Conservation (phyloP, 64 coral and sea anemone genomes). For the Montipora foliosa region DNA sequence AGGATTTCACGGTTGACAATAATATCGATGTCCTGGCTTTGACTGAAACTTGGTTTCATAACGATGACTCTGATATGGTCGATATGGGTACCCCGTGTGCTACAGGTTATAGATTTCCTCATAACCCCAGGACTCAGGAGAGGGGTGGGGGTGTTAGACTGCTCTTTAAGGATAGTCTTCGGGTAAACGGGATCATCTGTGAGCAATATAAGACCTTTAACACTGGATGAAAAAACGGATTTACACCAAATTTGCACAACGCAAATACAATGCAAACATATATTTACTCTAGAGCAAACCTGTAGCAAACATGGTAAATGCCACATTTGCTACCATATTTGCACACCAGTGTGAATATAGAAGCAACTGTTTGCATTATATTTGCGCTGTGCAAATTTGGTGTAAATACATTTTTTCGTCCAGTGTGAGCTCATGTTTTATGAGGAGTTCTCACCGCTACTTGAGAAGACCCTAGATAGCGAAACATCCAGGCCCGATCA, state of each 20-base stretch:
- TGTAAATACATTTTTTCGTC: too few species aligned
- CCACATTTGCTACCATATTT: too few species aligned
- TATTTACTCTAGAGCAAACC: too few species aligned
- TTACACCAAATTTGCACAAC: too few species aligned
- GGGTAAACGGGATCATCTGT: constrained; percentile 21
- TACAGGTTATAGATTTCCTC: constrained; percentile 57
- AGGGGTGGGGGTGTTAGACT: constrained; percentile 55
- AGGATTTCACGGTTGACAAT: constrained; percentile 49
- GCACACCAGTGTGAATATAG: too few species aligned
- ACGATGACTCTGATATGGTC: neutral
- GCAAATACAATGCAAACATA: too few species aligned
- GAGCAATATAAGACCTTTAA: constrained; percentile 46
- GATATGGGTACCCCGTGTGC: constrained; percentile 51
- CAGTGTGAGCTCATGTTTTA: neutral
- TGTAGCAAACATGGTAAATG: too few species aligned
- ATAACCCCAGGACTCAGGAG: constrained; percentile 25
- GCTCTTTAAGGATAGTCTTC: constrained; percentile 42
- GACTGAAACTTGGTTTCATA: constrained; percentile 42
- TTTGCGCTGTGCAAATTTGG: too few species aligned
- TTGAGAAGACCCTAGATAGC: neutral
- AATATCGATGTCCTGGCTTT: constrained; percentile 30
- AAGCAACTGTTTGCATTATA: too few species aligned
- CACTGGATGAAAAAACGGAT: too few species aligned
- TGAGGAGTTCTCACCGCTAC: neutral
- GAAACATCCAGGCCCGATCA: neutral